Base-by-base conservation (phyloP, 1,140 invertebrate genomes). In the Eupristina koningsbergeri region DNA sequence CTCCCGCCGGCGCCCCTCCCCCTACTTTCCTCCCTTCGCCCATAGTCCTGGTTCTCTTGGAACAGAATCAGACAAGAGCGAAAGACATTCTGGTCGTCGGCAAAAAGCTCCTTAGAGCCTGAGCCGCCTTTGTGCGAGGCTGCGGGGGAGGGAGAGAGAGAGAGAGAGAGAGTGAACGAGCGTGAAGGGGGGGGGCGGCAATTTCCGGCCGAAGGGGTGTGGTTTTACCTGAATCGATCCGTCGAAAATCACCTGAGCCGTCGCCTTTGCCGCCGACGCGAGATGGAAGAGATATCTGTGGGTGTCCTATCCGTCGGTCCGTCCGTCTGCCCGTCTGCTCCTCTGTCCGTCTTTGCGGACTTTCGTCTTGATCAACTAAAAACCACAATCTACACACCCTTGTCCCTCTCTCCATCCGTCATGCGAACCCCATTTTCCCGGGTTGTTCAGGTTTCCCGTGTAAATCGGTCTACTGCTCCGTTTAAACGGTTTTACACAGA, bases 141-240 rank as follows among this genome's bases (percentile, higher is more conserved):
- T 63, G 78, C 34, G 64, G 45, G 75, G 41, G 36, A 5, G 74
- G n/a, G 50, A 31, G 31, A 69, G 67, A 39, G 41, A 8, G 67
- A 22, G 47, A n/a, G n/a, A n/a, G n/a, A n/a, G n/a, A n/a, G n/a
- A n/a, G n/a, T n/a, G n/a, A n/a, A n/a, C n/a, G 78, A 50, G 64
- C 29, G 75, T 41, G 36, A 5, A 50, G n/a, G 50, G 17, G 31
- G 39, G 67, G 29, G 41, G 6, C 50, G 26, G 13, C n/a, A 82
- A 64, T 85, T 87, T 87, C 86, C 80, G 45, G 78, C 80, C 74
- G 58, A 80, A 86, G 84, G 87, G 87, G 86, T 89, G 89, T 87
- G 88, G 89, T 88, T 89, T 87, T 86, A 90, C 87, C 87, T 89
- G 88, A 64, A 88, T 88, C 88, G 88, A 88, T 90, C 87, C 85